A percentile compares a stretch with the other conserved stretches of the same genome.
Conservation (phyloP, 2,797 vertebrate genomes). For the Tarsius wallacei region DNA sequence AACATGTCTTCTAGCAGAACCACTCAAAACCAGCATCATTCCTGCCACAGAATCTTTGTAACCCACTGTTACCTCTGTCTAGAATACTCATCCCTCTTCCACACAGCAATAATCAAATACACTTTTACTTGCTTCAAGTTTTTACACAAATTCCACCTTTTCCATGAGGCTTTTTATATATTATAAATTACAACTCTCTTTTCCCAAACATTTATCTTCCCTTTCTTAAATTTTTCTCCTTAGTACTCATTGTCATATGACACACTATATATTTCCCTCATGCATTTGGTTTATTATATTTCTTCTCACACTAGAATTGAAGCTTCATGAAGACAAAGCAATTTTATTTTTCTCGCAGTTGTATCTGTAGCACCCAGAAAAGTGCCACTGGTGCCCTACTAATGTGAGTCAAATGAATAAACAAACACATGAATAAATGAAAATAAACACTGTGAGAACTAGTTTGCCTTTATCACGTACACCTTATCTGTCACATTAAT, state of each 20-base stretch:
- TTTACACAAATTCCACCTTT: constrained; percentile 5
- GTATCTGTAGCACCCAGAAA: neutral
- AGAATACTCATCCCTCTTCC: neutral
- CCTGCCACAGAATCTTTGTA: neutral
- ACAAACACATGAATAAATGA: constrained; percentile 17
- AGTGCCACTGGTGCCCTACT: neutral
- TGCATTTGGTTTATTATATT: constrained; percentile 5
- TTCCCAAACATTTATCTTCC: neutral
- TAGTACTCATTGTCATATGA: neutral
- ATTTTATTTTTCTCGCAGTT: constrained; percentile 20
- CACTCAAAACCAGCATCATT: neutral
- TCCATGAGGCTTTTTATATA: constrained; percentile 9
- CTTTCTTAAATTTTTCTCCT: constrained; percentile 25
- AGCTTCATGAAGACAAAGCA: neutral
- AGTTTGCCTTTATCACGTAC: neutral
- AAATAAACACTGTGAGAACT: neutral
- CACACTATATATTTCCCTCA: constrained; percentile 1
- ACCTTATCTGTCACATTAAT: constrained; percentile 31
- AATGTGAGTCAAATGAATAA: constrained; percentile 1
- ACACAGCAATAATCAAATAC: neutral
- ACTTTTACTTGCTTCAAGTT: neutral
- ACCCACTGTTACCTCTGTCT: neutral
- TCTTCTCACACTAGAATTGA: constrained; percentile 22
- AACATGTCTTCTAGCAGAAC: neutral
- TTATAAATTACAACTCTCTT: neutral